phyloP scores from a whole-genome alignment of 2,888 invertebrate species.

The Dicranocentrus wangi region DNA sequence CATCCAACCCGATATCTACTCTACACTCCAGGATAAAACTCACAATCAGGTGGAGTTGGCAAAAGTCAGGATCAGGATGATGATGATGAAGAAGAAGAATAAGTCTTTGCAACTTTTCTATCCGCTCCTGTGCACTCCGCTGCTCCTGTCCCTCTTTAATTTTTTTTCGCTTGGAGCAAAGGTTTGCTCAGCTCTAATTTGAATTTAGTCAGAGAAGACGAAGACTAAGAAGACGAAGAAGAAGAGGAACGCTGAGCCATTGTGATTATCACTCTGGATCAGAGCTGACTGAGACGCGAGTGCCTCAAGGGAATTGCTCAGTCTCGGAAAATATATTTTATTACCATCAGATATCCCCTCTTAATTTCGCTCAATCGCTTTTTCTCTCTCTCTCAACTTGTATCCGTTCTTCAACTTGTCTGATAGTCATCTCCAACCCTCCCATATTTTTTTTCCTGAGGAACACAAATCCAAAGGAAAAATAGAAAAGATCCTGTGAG shows the following conservation, averaged over 20 bases:
- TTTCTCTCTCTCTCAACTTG: constrained; percentile 16
- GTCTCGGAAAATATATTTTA: constrained; percentile 45
- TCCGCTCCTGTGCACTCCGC: constrained; percentile 19
- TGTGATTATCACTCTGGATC: constrained; percentile 35
- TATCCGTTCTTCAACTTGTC: too few species aligned
- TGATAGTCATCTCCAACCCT: constrained; percentile 56
- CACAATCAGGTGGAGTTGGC: not conserved
- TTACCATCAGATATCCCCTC: constrained; percentile 30
- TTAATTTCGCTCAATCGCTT: constrained; percentile 51
- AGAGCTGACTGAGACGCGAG: too few species aligned
- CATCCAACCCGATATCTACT: not conserved
- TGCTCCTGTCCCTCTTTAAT: not conserved
- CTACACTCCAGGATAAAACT: too few species aligned
- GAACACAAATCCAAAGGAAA: constrained; percentile 6
- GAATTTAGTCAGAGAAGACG: constrained; percentile 34
- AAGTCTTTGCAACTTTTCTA: constrained; percentile 9
- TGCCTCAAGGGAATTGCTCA: constrained; percentile 45
- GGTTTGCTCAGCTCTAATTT: constrained; percentile 34
- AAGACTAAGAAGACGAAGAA: too few species aligned
- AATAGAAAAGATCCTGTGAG: not conserved
- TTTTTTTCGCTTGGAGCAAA: constrained; percentile 31
- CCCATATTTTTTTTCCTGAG: constrained; percentile 34
- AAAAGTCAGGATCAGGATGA: too few species aligned
- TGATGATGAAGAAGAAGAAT: too few species aligned
- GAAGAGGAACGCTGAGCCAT: constrained; percentile 3